A percentile compares a stretch with the other conserved stretches of the same genome.
Conservation (phyloP, 1,140 invertebrate genomes). For the Dufourea novaeangliae region DNA sequence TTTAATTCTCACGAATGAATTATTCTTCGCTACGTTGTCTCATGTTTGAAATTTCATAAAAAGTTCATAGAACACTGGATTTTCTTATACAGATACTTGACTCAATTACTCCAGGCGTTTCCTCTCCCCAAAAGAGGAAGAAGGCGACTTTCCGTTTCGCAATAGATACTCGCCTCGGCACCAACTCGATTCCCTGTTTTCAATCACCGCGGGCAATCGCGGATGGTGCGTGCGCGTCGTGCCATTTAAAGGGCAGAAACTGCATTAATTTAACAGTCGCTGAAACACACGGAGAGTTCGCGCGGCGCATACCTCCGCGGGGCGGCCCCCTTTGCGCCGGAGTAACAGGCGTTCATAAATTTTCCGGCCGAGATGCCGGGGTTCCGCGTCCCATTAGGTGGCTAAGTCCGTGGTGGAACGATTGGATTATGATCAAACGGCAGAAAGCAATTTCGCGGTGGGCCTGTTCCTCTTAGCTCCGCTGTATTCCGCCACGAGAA, state of each 20-base stretch:
- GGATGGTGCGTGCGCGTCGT: slow-evolving; percentile 21
- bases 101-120: too few relatives aligned
- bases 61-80: too few relatives aligned
- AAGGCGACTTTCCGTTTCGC: not conserved
- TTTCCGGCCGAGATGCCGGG: slow-evolving; percentile 58
- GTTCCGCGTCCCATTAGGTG: slow-evolving; percentile 65
- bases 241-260: slow-evolving; percentile 47
- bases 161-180: not conserved
- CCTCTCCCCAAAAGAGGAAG: too few relatives aligned
- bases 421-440: slow-evolving; percentile 71
- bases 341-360: slow-evolving; percentile 62
- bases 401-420: slow-evolving; percentile 61
- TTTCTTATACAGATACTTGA: too few relatives aligned
- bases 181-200: slow-evolving; percentile 15
- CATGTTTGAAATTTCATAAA: too few relatives aligned
- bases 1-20: too few relatives aligned
- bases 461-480: slow-evolving; percentile 52
- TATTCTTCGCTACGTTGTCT: too few relatives aligned
- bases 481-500: slow-evolving; percentile 50
- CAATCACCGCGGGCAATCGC: not conserved
- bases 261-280: slow-evolving; percentile 63
- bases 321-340: slow-evolving; percentile 37
- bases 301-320: slow-evolving; percentile 44
- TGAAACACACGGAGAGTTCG: slow-evolving; percentile 16
- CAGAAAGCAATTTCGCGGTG: slow-evolving; percentile 68